phyloP scores from a whole-genome alignment of 2,113 vertebrate species.

The Dipodomys merriami region DNA sequence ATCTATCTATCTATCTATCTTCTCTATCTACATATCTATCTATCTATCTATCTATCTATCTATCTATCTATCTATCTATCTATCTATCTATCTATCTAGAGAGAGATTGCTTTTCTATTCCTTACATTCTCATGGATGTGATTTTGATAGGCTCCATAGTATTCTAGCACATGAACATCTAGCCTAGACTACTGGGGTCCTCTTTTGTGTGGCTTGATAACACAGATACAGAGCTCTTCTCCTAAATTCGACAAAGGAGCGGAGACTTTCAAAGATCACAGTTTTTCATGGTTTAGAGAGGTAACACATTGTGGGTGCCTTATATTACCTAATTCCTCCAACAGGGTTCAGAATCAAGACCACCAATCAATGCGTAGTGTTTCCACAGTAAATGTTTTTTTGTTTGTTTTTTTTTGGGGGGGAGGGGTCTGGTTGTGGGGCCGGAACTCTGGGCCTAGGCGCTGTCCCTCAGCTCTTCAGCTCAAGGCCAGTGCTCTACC shows the following conservation, averaged over 20 bases:
- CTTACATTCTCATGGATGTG: background rate
- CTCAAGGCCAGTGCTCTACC: too few relatives aligned
- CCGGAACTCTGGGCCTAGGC: too few relatives aligned
- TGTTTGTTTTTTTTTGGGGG: too few relatives aligned
- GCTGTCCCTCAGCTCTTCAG: too few relatives aligned
- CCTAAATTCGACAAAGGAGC: background rate
- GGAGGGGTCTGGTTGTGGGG: too few relatives aligned
- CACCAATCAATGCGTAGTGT: conserved; percentile 15
- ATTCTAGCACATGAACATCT: background rate
- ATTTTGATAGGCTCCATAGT: background rate
- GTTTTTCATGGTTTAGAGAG: conserved; percentile 10
- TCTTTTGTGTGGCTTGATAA: background rate
- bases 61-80: too few relatives aligned
- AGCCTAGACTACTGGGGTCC: background rate
- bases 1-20: too few relatives aligned
- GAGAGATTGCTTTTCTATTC: background rate
- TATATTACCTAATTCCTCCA: conserved; percentile 5
- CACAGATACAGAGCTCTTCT: background rate
- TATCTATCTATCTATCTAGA: too few relatives aligned
- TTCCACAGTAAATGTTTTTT: background rate
- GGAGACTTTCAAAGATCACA: conserved; percentile 1
- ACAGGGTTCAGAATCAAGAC: background rate
- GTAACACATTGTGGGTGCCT: background rate
- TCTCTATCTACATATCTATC: too few relatives aligned
- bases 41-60: too few relatives aligned